These are phyloP conservation scores for Tupaia tana DNA, from an alignment of 2,113 vertebrate genomes.

Conservation along the genomic window DNA sequence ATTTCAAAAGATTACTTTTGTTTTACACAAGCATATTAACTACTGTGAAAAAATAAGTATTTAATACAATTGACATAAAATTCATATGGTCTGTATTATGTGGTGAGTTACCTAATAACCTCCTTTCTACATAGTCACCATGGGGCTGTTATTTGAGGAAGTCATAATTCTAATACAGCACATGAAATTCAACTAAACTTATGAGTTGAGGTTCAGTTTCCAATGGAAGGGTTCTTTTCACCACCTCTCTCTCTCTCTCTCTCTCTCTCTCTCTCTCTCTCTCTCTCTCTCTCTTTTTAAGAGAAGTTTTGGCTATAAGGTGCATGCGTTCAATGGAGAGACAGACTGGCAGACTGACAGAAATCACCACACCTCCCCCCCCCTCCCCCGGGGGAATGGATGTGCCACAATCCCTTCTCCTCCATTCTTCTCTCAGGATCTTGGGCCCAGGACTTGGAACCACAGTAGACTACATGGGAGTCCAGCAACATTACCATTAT, in stretches of 20 bases:
- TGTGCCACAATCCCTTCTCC: no score
- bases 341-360: no score
- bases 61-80: slow-evolving; percentile 49
- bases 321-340: no score
- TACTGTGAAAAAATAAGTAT: not conserved
- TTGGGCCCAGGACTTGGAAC: no score
- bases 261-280: no score
- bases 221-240: slow-evolving; percentile 14
- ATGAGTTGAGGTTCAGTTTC: slow-evolving; percentile 9
- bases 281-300: no score
- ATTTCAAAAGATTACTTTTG: not conserved
- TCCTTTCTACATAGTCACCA: slow-evolving; percentile 14
- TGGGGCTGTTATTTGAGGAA: slow-evolving; percentile 48
- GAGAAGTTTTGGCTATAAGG: no score
- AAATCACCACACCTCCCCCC: no score
- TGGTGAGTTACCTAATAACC: not conserved
- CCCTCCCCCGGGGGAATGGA: no score
- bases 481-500: no score
- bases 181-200: slow-evolving; percentile 62
- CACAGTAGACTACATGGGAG: no score
- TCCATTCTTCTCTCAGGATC: no score
- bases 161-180: not conserved
- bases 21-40: slow-evolving; percentile 57
- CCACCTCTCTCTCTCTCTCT: not conserved
- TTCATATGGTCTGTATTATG: not conserved